Evolutionary conservation across 2,797 vertebrate species (phyloP), one percentile per base, ranked within the genome.

Genomic region (Cyprinodon diabolis): DNA sequence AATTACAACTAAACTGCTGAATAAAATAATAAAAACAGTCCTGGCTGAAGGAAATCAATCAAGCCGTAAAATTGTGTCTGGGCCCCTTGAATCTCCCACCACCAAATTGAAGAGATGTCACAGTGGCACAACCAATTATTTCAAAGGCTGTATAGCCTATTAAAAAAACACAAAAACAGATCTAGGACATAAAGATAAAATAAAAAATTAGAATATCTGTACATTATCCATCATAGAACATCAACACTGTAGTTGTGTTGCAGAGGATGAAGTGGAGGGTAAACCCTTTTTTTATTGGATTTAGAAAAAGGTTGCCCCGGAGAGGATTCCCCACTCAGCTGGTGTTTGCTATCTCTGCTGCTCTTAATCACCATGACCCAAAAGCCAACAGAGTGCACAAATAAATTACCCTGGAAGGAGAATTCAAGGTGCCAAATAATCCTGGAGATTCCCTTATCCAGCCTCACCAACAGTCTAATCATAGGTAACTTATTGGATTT

Each of bases 301-400:
- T 58, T 65, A 77, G 82, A 86, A 87, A 85, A 86, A 84, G 86
- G 43, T 91, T 75, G 82, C 66, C 72, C 67, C 69, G 76, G 69
- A 80, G 68, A 82, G 68, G 67, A 74, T 63, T 91, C 84, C 60
- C 83, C 80, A 67, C 60, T 77, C 75, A 80, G 77, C 75, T 75
- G 15, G 84, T 76, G 82, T 87, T 77, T 83, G 75, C 84, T 85
- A 78, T 79, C 73, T 62, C 58, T 0, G 60, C 77, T 80, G 88
- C 72, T 74, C 75, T 91, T 93, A 92, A 94, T 94, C 92, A 93
- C 87, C 83, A 72, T 69, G 78, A 90, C 89, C 88, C 83, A 76
- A 90, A 89, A 93, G 91, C 95, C 94, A 88, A 94, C 93, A 91
- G 72, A 13, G 69, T 58, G 84, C 80, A 85, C 63, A 21, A 93